Conservation (phyloP, 2,113 vertebrate species). For the Mobula hypostoma region DNA sequence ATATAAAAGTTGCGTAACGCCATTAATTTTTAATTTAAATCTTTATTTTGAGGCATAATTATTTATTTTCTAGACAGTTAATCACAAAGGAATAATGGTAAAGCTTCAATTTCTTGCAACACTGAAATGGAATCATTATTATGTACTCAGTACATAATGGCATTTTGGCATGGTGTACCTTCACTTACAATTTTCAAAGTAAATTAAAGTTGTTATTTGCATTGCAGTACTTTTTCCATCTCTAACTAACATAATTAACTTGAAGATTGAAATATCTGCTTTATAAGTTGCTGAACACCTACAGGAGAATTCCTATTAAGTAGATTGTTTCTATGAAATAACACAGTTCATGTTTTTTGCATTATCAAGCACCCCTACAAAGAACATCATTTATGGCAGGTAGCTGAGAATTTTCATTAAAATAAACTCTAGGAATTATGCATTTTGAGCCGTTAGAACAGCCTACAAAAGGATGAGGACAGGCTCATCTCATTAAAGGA, state of each 20-base stretch:
- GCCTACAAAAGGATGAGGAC: constrained; percentile 89
- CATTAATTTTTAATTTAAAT: neutral
- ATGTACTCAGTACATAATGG: neutral
- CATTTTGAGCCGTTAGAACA: constrained; percentile 86
- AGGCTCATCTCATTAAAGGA: constrained; percentile 98
- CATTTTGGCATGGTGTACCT: neutral
- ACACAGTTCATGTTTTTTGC: constrained; percentile 47
- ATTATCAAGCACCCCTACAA: constrained; percentile 77
- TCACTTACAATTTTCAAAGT: neutral
- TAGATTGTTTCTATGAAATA: constrained; percentile 7
- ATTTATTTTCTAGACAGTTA: neutral
- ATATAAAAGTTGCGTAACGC: neutral
- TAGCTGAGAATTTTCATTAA: constrained; percentile 93
- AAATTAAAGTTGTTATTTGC: constrained; percentile 5
- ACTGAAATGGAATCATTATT: neutral
- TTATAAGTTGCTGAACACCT: constrained; percentile 9
- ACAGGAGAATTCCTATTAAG: neutral
- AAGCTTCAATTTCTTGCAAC: constrained; percentile 3
- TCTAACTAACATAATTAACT: constrained; percentile 15
- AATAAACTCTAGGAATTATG: constrained; percentile 97
- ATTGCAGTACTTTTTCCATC: neutral
- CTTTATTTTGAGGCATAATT: neutral
- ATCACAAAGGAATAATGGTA: neutral
- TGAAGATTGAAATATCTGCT: constrained; percentile 3
- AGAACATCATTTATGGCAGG: constrained; percentile 89